Base-by-base conservation (phyloP, 2,888 invertebrate genomes). In the Nowickia ferox region DNA sequence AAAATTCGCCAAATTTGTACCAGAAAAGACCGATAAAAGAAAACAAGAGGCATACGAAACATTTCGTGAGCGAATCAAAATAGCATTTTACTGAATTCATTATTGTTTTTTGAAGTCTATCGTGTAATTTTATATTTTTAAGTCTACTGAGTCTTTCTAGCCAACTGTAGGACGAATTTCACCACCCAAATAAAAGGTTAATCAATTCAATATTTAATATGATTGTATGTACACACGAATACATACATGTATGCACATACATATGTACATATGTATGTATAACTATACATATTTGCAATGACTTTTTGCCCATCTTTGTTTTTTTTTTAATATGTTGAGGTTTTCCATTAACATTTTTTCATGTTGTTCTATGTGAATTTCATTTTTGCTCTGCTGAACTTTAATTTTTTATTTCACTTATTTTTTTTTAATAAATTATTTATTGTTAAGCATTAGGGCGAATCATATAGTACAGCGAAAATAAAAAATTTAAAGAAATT, bases 151-250 rank as follows among this genome's bases (percentile, higher is more conserved):
- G 13, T 8, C 19, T 22, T 38, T 63, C 2, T 46, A 40, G 17
- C 55, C 46, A 22, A 40, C 46, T 38, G 65, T 78, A 79, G 17
- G 13, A 4, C 13, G 9, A 42, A 40, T 44, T 76, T 38, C 55
- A 55, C 65, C 83, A 66, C 59, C 75, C 75, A 40, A 71, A 74
- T 61, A 66, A 68, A 65, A 69, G 69, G 65, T 78, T 78, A 85
- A 85, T 69, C 82, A 78, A 75, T 78, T 74, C 72, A 69, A 61
- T 69, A 71, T 84, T 79, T 66, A 76, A 74, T 69, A 75, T 80
- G 71, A 79, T 72, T 72, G 72, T 80, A 69, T 71, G 57, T 17
- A 46, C 61, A 61, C 59, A 3, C 5, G 6, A 30, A 6, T 30
- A 30, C 30, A 30, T 30, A 30, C 84, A 65, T 72, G 72, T 80